These are phyloP conservation scores for Drusus annulatus DNA, from an alignment of 1,140 invertebrate species.

Conservation along the genomic window DNA sequence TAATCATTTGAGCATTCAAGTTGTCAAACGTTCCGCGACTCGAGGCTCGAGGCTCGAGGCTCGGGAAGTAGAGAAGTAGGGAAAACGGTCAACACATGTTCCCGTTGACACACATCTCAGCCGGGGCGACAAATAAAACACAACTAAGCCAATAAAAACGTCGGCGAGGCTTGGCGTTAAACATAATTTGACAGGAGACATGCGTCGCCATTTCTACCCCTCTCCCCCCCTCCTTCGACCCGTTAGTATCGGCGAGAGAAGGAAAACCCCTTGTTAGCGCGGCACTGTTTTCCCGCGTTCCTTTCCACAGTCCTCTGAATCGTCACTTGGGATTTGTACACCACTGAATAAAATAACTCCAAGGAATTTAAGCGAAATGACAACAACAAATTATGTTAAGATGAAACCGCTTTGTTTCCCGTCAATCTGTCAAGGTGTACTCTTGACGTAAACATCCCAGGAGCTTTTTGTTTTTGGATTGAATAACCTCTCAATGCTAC, in stretches of 20 bases:
- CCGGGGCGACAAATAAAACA: slow-evolving; percentile 41
- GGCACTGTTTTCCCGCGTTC: too few species aligned
- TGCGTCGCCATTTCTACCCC: slow-evolving; percentile 31
- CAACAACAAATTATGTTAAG: too few species aligned
- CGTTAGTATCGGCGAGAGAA: slow-evolving; percentile 1
- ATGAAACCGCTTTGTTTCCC: too few species aligned
- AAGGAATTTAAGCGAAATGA: too few species aligned
- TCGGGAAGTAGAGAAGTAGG: slow-evolving; percentile 5
- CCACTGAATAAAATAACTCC: too few species aligned
- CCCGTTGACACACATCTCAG: slow-evolving; percentile 42
- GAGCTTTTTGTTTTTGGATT: too few species aligned
- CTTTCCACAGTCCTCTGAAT: too few species aligned
- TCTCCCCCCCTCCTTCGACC: not conserved
- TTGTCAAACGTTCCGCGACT: slow-evolving; percentile 1
- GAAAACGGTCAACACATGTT: slow-evolving; percentile 44
- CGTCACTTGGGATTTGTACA: too few species aligned
- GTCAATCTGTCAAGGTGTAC: too few species aligned
- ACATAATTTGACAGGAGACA: slow-evolving; percentile 43
- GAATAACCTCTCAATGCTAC: too few species aligned
- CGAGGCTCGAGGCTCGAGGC: not conserved
- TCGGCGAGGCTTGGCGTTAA: slow-evolving; percentile 30
- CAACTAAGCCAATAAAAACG: slow-evolving; percentile 44
- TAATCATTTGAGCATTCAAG: not conserved
- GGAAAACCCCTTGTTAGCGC: slow-evolving; percentile 14
- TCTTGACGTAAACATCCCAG: too few species aligned